Percentiles rank a stretch among this genome's conserved stretches.
Evolutionary conservation across 2,888 invertebrate species (phyloP).

Genomic region (Eretmocerus hayati): DNA sequence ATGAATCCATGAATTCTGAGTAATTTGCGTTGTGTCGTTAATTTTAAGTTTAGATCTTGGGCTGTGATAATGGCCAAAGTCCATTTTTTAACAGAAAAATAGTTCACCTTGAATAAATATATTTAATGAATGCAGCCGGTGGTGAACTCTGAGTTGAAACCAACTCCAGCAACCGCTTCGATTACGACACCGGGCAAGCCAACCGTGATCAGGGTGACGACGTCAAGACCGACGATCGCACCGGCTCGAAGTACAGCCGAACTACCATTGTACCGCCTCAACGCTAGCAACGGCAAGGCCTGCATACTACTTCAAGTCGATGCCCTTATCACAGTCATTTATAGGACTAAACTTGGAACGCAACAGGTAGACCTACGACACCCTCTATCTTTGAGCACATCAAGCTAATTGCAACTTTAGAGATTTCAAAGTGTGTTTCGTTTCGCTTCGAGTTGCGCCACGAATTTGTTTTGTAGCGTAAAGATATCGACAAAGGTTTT

Average conservation of each 20-base stretch:
- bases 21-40: too few species aligned
- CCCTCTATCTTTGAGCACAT: too few species aligned
- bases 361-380: too few species aligned
- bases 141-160: slow-evolving; percentile 12
- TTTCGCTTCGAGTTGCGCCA: too few species aligned
- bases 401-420: too few species aligned
- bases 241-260: slow-evolving; percentile 44
- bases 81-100: too few species aligned
- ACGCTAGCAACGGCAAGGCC: slow-evolving; percentile 64
- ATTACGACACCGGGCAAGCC: not conserved
- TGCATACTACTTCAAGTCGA: slow-evolving; percentile 75
- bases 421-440: not conserved
- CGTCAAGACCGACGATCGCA: slow-evolving; percentile 46
- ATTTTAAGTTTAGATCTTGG: too few species aligned
- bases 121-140: slow-evolving; percentile 15
- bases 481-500: too few species aligned
- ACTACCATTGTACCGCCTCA: slow-evolving; percentile 57
- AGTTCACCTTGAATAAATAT: too few species aligned
- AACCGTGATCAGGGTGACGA: slow-evolving; percentile 35
- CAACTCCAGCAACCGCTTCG: slow-evolving; percentile 1
- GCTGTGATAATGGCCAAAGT: too few species aligned
- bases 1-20: too few species aligned
- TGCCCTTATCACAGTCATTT: slow-evolving; percentile 63
- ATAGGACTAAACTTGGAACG: slow-evolving; percentile 62
- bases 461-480: too few species aligned